A percentile compares a stretch with the other conserved stretches of the same genome.
Evolutionary conservation across 2,113 vertebrate species (phyloP).

Genomic region (Brachyhypopomus occidentalis): DNA sequence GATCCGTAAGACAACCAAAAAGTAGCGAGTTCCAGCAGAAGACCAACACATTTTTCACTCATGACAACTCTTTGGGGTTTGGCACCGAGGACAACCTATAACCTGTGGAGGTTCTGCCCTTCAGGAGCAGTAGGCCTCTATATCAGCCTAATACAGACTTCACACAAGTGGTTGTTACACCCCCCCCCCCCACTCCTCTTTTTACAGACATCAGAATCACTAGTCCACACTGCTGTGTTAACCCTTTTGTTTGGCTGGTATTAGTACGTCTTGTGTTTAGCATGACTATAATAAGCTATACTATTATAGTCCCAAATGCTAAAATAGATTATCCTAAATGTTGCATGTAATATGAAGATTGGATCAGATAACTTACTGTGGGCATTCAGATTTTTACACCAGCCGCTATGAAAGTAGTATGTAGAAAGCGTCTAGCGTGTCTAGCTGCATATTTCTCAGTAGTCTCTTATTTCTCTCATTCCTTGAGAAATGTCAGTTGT

Average conservation of each 20-base stretch:
- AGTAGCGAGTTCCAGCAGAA: conserved; percentile 73
- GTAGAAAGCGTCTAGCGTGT: neutral
- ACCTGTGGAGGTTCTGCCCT: conserved; percentile 11
- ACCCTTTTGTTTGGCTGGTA: neutral
- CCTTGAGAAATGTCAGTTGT: neutral
- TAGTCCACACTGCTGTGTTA: conserved; percentile 24
- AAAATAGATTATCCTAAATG: neutral
- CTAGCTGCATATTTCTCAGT: neutral
- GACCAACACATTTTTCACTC: conserved; percentile 43
- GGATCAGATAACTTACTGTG: conserved; percentile 13
- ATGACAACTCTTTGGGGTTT: conserved; percentile 23
- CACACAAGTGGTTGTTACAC: neutral
- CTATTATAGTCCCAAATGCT: neutral
- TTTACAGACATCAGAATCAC: conserved; percentile 4
- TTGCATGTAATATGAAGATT: conserved; percentile 22
- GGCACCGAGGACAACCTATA: conserved; percentile 3
- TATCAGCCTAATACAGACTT: neutral
- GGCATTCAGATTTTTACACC: conserved; percentile 7
- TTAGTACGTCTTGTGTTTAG: neutral
- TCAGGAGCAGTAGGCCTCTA: neutral
- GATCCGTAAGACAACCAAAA: conserved; percentile 99
- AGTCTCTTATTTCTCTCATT: conserved; percentile 6
- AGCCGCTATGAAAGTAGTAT: conserved; percentile 1
- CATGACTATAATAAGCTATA: neutral
- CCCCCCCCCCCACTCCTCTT: neutral